These are phyloP conservation scores for Axis porcinus DNA, from an alignment of 2,113 vertebrate genomes.

Conservation along the genomic window DNA sequence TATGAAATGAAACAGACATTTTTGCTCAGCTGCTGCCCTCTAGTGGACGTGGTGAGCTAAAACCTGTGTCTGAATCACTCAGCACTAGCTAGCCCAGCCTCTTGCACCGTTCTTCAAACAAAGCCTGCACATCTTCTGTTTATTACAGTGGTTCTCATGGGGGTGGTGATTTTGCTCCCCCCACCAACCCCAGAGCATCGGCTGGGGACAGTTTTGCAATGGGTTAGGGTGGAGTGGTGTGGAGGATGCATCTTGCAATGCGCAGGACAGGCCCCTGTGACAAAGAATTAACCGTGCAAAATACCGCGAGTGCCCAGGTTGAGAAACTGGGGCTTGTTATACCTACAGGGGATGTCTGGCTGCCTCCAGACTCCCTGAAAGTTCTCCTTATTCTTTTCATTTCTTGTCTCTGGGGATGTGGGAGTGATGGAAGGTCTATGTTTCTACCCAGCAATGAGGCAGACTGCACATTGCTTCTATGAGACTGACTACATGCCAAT, in stretches of 20 bases:
- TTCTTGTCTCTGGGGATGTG: not conserved
- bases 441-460: not conserved
- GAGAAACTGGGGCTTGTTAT: not conserved
- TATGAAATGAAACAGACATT: not conserved
- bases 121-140: not conserved
- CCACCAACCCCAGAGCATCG: not conserved
- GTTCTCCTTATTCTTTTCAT: not conserved
- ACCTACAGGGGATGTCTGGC: not conserved
- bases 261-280: not conserved
- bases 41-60: slow-evolving; percentile 27
- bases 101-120: not conserved
- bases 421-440: not conserved
- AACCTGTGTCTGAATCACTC: not conserved
- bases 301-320: not conserved
- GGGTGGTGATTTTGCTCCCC: not conserved
- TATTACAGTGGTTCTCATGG: not conserved
- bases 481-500: not conserved
- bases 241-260: too few species aligned
- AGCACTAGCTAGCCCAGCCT: not conserved
- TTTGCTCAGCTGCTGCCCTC: slow-evolving; percentile 72
- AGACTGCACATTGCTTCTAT: not conserved
- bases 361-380: not conserved
- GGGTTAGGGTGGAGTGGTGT: too few species aligned
- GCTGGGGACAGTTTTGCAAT: not conserved
- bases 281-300: not conserved